Evolutionary conservation across 2,797 vertebrate genomes (phyloP).

Genomic region (Semaprochilodus insignis): DNA sequence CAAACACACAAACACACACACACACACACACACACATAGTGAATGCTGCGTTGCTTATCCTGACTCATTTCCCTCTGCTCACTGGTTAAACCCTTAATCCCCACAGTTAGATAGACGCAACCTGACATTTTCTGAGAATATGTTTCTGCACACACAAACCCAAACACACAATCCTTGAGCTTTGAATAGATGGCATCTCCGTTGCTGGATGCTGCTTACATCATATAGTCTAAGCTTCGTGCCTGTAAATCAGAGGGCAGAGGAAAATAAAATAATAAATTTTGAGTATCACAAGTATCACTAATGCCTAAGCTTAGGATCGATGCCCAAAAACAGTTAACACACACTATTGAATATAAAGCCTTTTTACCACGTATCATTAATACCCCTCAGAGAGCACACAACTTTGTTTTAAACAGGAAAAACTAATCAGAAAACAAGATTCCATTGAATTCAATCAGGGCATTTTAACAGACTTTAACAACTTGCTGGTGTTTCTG

Average conservation of each 20-base stretch:
- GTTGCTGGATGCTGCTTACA: neutral
- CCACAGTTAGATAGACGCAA: constrained; percentile 62
- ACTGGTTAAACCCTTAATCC: constrained; percentile 74
- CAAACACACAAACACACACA: constrained; percentile 14
- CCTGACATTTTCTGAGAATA: constrained; percentile 65
- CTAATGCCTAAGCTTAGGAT: no score
- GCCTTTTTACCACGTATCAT: no score
- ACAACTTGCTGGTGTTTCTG: no score
- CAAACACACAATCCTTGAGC: constrained; percentile 18
- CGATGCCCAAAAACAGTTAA: no score
- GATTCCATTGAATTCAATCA: no score
- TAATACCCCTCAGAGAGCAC: no score
- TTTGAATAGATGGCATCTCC: neutral
- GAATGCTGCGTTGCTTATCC: constrained; percentile 59
- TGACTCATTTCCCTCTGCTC: constrained; percentile 66
- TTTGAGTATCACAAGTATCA: no score
- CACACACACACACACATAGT: constrained; percentile 8
- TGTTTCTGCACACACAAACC: constrained; percentile 30
- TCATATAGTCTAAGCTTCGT: neutral
- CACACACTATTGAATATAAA: no score
- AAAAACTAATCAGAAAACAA: no score
- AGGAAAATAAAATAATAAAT: neutral
- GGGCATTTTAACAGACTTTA: no score
- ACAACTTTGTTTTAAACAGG: no score
- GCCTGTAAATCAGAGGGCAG: neutral